Percentiles rank a stretch among this genome's conserved stretches.
Conservation (phyloP, 2,888 invertebrate species). For the Cyrtodaria siliqua region DNA sequence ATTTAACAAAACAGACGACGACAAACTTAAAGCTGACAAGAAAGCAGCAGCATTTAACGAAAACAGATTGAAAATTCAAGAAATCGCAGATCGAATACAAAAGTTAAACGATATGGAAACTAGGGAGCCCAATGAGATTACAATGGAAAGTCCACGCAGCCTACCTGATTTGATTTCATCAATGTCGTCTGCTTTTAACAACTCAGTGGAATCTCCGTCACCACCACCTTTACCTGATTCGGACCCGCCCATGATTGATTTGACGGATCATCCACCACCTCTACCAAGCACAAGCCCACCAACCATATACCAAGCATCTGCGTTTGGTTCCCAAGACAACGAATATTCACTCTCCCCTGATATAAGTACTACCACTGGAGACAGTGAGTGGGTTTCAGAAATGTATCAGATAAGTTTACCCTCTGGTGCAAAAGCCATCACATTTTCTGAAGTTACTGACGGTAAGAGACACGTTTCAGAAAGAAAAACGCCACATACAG, state of each 20-base stretch:
- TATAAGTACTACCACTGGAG: not conserved
- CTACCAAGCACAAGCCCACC: conserved; percentile 26
- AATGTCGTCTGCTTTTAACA: conserved; percentile 2
- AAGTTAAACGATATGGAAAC: too few relatives aligned
- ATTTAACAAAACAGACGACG: conserved; percentile 57
- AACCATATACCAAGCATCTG: not conserved
- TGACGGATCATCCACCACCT: conserved; percentile 6
- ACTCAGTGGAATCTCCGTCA: not conserved
- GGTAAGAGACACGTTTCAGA: too few relatives aligned
- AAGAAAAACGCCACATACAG: too few relatives aligned
- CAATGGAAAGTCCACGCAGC: too few relatives aligned
- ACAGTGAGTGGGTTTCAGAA: not conserved
- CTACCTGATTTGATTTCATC: conserved; percentile 47
- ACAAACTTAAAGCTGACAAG: conserved; percentile 51
- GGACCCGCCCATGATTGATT: conserved; percentile 2
- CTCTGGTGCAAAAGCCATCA: too few relatives aligned
- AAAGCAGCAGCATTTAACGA: not conserved
- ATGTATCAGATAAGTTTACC: too few relatives aligned
- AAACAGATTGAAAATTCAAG: conserved; percentile 14
- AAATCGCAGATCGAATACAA: not conserved
- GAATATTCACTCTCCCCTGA: too few relatives aligned
- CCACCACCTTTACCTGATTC: conserved; percentile 30
- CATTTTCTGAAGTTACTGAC: too few relatives aligned
- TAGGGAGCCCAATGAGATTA: not conserved
- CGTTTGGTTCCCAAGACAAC: too few relatives aligned